Base-by-base conservation (phyloP, 2,888 invertebrate genomes). In the Petrolisthes manimaculis region DNA sequence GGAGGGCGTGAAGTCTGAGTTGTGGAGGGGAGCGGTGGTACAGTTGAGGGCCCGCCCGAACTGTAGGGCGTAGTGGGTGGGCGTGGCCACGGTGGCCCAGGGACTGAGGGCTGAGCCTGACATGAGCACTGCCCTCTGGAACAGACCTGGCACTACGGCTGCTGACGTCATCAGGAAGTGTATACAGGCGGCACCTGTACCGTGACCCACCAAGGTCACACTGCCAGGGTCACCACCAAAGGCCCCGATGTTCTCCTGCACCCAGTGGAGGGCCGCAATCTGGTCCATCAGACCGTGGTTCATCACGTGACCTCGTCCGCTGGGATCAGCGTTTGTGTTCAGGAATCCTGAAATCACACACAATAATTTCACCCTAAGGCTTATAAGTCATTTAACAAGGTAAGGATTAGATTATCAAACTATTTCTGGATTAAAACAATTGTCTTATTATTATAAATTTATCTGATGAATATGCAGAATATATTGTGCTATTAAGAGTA, bases 101-200 rank as follows among this genome's bases (percentile, higher is more conserved):
- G 97, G 97, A 89, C 97, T 96, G 83, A 97, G 94, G 0, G 97
- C 97, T 79, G 97, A 97, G 0, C 97, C 97, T 0, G 97, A 97
- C 92, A 97, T 94, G 67, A 97, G 94, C 91, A 98, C 96, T 53
- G 97, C 96, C 91, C 97, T 95, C 92, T 97, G 97, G 93, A 98
- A 98, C 82, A 98, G 94, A 5, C 86, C 90, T 14, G 91, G 88
- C 18, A 87, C 87, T 51, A 90, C 90, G 4, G 90, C 90, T 24
- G 86, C 84, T 3, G 91, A 91, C 4, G 89, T 86, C 91, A 91
- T 91, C 51, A 91, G 86, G 81, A 89, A 89, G 71, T 91, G 89
- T 54, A 91, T 86, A 77, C 90, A 89, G 53, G 91, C 90, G n/a
- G 91, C 91, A 18, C 91, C 91, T 9, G 91, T 91, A 14, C 91